Base-by-base conservation (phyloP, 2,113 vertebrate genomes). In the Indri indri region DNA sequence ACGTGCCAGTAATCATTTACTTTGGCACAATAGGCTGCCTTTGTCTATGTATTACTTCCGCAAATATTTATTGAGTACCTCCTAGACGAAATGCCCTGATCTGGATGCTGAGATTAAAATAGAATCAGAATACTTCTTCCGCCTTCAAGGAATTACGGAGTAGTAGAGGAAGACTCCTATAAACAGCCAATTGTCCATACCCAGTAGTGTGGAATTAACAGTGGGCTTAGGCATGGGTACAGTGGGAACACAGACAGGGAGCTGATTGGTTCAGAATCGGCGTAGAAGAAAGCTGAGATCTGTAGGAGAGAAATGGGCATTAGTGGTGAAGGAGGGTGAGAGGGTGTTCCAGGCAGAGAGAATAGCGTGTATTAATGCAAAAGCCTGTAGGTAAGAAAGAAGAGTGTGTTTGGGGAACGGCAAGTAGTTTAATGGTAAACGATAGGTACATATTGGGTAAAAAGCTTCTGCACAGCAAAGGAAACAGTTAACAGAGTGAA, bases 81-180 rank as follows among this genome's bases (percentile, higher is more conserved):
- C 25, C 57, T 42, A 70, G 25, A 45, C 54, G 23, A 68, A 84
- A 92, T 54, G 12, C 71, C n/a, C 20, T 42, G 52, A 57, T 17
- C 50, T 76, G n/a, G 25, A 50, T 82, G 79, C 87, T 61, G 87
- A 95, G 83, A 76, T 90, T 88, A 40, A 93, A 57, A 76, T 12
- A 84, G 17, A 59, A 88, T 59, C 30, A 52, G 70, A 93, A 77
- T 84, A 50, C 22, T 66, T 87, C 32, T 50, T 87, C 37, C 66
- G 9, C 25, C 32, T 42, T 94, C 52, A 81, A 57, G 77, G 40
- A 81, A 59, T 50, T 89, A n/a, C 11, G 68, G 47, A 25, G 8
- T 30, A 47, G 25, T 34, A 42, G 57, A 47, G 3, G 34, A 89
- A 17, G 52, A 34, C 18, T 68, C 32, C 42, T 81, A 3, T 68